A percentile compares a stretch with the other conserved stretches of the same genome.
Conservation (phyloP, 2,888 invertebrate species). For the Gymnoscelis rufifasciata region DNA sequence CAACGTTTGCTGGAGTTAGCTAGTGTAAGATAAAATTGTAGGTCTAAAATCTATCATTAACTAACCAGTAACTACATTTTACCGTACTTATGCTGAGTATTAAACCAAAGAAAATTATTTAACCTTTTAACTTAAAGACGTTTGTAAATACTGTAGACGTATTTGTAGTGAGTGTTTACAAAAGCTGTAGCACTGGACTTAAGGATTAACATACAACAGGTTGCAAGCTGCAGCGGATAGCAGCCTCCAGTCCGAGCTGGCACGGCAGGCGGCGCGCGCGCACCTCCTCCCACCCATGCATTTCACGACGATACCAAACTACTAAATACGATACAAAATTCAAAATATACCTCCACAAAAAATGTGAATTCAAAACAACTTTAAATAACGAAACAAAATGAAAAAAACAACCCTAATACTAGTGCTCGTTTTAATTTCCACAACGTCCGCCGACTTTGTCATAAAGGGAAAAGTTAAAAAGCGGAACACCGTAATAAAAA, state of each 20-base stretch:
- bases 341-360: slow-evolving; percentile 17
- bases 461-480: slow-evolving; percentile 69
- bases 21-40: no score
- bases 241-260: slow-evolving; percentile 70
- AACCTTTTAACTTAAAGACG: slow-evolving; percentile 29
- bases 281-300: slow-evolving; percentile 40
- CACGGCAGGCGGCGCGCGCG: slow-evolving; percentile 68
- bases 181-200: slow-evolving; percentile 55
- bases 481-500: slow-evolving; percentile 67
- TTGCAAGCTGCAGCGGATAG: slow-evolving; percentile 61
- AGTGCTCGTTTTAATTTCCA: slow-evolving; percentile 44
- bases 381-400: slow-evolving; percentile 43
- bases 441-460: slow-evolving; percentile 52
- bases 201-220: slow-evolving; percentile 68
- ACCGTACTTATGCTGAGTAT: neutral
- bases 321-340: slow-evolving; percentile 19
- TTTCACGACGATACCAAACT: slow-evolving; percentile 31
- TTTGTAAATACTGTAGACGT: slow-evolving; percentile 32
- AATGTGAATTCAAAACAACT: slow-evolving; percentile 27
- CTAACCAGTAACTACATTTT: neutral
- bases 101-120: slow-evolving; percentile 22
- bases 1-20: no score
- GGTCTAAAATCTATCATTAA: no score
- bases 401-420: slow-evolving; percentile 39
- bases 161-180: slow-evolving; percentile 55